A percentile compares a stretch with the other conserved stretches of the same genome.
Conservation (phyloP, 2,888 invertebrate species). For the Pomacea canaliculata region DNA sequence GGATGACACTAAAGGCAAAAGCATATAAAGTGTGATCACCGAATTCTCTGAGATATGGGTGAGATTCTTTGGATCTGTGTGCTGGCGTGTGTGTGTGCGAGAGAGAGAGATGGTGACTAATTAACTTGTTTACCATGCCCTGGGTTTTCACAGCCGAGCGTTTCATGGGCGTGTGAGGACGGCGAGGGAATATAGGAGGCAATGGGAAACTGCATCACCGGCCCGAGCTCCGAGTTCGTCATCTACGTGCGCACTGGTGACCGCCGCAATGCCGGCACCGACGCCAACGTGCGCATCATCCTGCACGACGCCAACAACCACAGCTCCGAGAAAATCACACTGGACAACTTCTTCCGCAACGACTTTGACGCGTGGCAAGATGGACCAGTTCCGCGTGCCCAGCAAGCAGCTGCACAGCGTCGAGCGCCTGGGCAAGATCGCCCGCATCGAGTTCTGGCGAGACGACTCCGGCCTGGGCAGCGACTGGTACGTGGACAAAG, state of each 20-base stretch:
- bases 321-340: constrained; percentile 59
- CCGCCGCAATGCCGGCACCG: constrained; percentile 68
- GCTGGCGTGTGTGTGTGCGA: too few species aligned
- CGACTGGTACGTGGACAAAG: constrained; percentile 69
- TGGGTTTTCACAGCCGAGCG: too few species aligned
- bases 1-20: too few species aligned
- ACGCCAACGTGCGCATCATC: constrained; percentile 69
- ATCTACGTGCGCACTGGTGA: constrained; percentile 72
- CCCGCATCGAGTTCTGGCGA: constrained; percentile 64
- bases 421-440: constrained; percentile 45
- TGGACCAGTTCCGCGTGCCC: constrained; percentile 52
- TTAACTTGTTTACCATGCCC: too few species aligned
- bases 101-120: too few species aligned
- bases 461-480: constrained; percentile 65
- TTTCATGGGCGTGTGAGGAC: neutral
- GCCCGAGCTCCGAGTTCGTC: constrained; percentile 38
- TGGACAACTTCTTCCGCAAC: constrained; percentile 66
- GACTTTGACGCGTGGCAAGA: constrained; percentile 61
- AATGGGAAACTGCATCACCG: constrained; percentile 27
- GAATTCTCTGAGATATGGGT: too few species aligned
- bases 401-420: constrained; percentile 29
- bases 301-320: constrained; percentile 68
- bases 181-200: neutral
- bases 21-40: too few species aligned
- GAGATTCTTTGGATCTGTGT: too few species aligned